Evolutionary conservation across 2,113 vertebrate species (phyloP).

Genomic region (Gambusia holbrooki): DNA sequence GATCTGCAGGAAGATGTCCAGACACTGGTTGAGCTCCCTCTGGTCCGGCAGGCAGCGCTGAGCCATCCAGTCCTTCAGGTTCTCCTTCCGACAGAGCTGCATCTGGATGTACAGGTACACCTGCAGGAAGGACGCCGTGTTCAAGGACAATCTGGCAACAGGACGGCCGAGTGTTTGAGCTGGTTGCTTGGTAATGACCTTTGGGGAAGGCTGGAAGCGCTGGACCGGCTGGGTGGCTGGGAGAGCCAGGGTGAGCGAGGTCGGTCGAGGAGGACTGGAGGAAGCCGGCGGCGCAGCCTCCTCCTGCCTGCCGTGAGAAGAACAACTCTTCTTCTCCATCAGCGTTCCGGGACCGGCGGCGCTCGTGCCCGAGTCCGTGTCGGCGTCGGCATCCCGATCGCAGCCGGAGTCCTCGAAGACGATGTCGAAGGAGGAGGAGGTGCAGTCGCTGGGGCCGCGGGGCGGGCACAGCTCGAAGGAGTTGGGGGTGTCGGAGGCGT

Average conservation of each 20-base stretch:
- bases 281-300: constrained; percentile 44
- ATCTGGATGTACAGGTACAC: constrained; percentile 99
- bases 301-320: constrained; percentile 45
- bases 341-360: constrained; percentile 13
- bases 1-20: constrained; percentile 97
- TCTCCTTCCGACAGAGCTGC: constrained; percentile 98
- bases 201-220: constrained; percentile 87
- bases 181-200: constrained; percentile 66
- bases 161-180: background rate
- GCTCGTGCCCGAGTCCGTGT: constrained; percentile 54
- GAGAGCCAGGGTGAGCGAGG: constrained; percentile 85
- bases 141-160: background rate
- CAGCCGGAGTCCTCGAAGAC: constrained; percentile 98
- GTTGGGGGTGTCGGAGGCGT: constrained; percentile 77
- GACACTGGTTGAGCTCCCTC: constrained; percentile 86
- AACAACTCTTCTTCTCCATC: constrained; percentile 47
- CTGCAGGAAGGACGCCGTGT: constrained; percentile 33
- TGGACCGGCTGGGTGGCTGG: constrained; percentile 63
- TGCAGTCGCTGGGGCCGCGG: constrained; percentile 83
- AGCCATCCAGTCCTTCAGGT: constrained; percentile 98
- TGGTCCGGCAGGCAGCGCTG: constrained; percentile 87
- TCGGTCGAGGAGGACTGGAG: constrained; percentile 84
- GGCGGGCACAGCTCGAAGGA: constrained; percentile 85
- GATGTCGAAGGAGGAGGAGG: constrained; percentile 92
- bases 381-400: constrained; percentile 77